Conservation (phyloP, 2,888 invertebrate species). For the Ferrisia virgata region DNA sequence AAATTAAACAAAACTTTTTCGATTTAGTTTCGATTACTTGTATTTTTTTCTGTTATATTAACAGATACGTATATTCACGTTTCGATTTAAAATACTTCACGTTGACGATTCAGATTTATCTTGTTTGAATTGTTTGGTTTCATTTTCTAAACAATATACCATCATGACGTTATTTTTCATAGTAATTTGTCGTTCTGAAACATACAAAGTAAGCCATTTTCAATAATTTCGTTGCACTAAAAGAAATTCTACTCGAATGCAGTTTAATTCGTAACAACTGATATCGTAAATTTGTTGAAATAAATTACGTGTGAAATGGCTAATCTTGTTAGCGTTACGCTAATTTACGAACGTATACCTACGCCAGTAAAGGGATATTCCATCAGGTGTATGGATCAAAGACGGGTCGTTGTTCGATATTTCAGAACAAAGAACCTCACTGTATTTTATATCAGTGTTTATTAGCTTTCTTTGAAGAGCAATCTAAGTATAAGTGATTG, state of each 20-base stretch:
- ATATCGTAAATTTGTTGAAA: too few relatives aligned
- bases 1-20: too few relatives aligned
- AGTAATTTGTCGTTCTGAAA: neutral
- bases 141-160: constrained; percentile 31
- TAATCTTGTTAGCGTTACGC: too few relatives aligned
- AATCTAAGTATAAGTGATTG: neutral
- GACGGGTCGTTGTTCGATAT: neutral
- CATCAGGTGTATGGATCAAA: too few relatives aligned
- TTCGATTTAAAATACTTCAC: neutral
- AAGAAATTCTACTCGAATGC: neutral
- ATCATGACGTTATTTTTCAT: constrained; percentile 11
- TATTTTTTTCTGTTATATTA: too few relatives aligned
- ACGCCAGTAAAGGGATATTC: neutral
- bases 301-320: too few relatives aligned
- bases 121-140: too few relatives aligned
- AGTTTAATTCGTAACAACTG: too few relatives aligned
- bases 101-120: neutral
- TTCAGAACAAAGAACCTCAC: neutral
- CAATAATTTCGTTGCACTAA: neutral
- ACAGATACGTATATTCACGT: neutral
- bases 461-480: neutral
- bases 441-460: neutral
- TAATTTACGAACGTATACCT: too few relatives aligned
- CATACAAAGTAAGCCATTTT: neutral
- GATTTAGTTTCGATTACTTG: too few relatives aligned